A percentile compares a stretch with the other conserved stretches of the same genome.
These are phyloP conservation scores for Phoenicopterus ruber DNA, from an alignment of 2,113 vertebrate species.

Conservation along the genomic window DNA sequence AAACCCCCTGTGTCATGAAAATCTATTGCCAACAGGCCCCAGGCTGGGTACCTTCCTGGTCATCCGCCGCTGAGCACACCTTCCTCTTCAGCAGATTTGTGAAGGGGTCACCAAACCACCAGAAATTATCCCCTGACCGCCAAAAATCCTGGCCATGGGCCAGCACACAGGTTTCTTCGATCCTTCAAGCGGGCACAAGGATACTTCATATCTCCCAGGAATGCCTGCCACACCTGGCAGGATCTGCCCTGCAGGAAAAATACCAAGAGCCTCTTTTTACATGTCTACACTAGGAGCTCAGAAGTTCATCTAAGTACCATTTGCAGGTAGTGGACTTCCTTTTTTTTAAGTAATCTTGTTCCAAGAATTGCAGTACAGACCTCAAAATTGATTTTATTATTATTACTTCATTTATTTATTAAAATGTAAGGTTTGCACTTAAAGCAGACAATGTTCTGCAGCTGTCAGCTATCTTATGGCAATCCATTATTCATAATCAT, in stretches of 20 bases:
- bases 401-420: not conserved
- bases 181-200: not conserved
- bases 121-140: not conserved
- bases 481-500: not conserved
- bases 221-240: not conserved
- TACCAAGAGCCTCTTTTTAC: not conserved
- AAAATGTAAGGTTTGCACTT: not conserved
- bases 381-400: not conserved
- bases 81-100: not conserved
- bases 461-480: not conserved
- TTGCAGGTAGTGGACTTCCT: not conserved
- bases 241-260: not conserved
- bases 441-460: not conserved
- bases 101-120: not conserved
- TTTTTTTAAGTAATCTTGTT: not conserved
- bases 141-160: accelerated
- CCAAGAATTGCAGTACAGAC: not conserved
- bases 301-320: not conserved
- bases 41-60: not conserved
- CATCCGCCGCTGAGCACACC: not conserved
- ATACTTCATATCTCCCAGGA: not conserved
- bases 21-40: not conserved
- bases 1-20: not conserved
- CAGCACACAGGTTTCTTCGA: not conserved
- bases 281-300: not conserved